These are phyloP conservation scores for Hirundo rustica DNA, from an alignment of 2,797 vertebrate genomes.

Conservation along the genomic window DNA sequence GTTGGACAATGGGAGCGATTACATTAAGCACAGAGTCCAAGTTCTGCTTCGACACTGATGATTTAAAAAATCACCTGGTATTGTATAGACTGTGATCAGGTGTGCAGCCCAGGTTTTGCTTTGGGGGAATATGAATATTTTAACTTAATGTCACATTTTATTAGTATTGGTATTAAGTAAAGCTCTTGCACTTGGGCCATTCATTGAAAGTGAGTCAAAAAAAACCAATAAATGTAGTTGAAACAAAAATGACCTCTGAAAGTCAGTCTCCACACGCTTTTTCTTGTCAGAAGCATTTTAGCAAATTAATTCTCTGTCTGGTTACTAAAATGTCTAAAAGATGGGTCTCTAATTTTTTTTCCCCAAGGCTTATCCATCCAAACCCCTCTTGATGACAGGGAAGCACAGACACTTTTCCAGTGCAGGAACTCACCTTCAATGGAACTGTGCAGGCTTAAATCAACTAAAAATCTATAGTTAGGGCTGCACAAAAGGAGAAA, in stretches of 20 bases:
- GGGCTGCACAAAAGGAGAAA: neutral
- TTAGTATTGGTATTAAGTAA: neutral
- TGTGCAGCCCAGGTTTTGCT: neutral
- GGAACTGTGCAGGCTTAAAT: neutral
- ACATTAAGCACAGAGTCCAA: neutral
- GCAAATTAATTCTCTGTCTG: neutral
- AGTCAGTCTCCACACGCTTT: neutral
- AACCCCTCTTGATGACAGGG: neutral
- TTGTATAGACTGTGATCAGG: neutral
- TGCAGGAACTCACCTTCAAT: neutral
- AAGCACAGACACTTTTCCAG: neutral
- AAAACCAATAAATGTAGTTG: neutral
- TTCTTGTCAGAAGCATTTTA: neutral
- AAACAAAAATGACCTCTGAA: neutral
- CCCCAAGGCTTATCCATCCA: neutral
- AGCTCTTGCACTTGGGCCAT: neutral
- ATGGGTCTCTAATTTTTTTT: rapidly evolving
- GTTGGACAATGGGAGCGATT: neutral
- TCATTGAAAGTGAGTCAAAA: neutral
- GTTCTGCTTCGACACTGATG: neutral
- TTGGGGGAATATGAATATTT: neutral
- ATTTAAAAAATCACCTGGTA: neutral
- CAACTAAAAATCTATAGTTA: neutral
- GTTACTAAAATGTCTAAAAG: neutral
- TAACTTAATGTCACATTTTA: neutral